Evolutionary conservation across 2,113 vertebrate species (phyloP), one percentile per base, ranked within the genome.

Genomic region (Scatophagus argus): DNA sequence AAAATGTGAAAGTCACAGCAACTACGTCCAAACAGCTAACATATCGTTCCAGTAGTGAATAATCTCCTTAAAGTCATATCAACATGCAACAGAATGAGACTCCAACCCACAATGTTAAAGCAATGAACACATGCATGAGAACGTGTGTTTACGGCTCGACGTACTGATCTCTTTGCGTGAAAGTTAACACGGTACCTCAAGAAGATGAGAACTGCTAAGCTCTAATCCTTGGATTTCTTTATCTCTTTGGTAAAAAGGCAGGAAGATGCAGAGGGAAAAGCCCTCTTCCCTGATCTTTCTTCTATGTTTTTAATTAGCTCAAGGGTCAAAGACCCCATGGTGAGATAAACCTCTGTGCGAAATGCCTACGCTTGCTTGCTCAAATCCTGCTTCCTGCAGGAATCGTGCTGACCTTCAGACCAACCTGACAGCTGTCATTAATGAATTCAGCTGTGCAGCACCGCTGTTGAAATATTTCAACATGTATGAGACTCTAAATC

Each of bases 231-330:
- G 3, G 25, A 19, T 79, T 70, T 39, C 16, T 29, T 77, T 44
- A 8, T 34, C 14, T 64, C 68, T 84, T 55, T 63, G 39, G 23
- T 44, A 1, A 60, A 49, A 49, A 75, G 49, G 39, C 38, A 29
- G 34, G n/a, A 44, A 43, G 68, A 78, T 25, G 59, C 34, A 41
- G 21, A 25, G 31, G 65, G 68, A 83, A 72, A 85, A 82, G 32
- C 56, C 56, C 27, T 19, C 21, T 52, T 77, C 43, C 62, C 49
- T 75, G 21, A 65, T 79, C 44, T 36, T 44, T 32, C 78, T 36
- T 74, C 19, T 0, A 2, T 59, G 23, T 68, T 85, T 87, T 76
- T 82, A 81, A 88, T 88, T 76, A 87, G 74, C 71, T 52, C 0
- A 3, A 56, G n/a, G 62, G 82, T 87, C 75, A 78, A 62, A 79